Conservation (phyloP, 2,888 invertebrate species). For the Drosophila atripex region DNA sequence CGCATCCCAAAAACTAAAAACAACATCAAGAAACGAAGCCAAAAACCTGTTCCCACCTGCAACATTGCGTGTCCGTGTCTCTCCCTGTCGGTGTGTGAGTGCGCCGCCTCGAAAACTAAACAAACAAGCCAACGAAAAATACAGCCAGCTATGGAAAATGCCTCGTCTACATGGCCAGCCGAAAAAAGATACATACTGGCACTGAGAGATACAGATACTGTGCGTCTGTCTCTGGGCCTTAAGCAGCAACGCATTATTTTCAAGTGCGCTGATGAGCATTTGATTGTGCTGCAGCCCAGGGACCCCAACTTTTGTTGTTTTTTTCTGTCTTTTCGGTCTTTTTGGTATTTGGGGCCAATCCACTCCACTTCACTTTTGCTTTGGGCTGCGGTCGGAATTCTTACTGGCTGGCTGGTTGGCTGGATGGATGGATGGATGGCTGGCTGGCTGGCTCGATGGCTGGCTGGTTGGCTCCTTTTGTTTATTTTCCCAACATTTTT, state of each 20-base stretch:
- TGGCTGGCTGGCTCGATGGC: conserved; percentile 15
- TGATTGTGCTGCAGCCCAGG: conserved; percentile 69
- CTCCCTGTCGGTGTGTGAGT: conserved; percentile 34
- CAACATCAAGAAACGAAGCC: conserved; percentile 10
- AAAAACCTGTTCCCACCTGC: conserved; percentile 77
- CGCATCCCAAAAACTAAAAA: conserved; percentile 66
- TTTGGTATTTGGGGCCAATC: conserved; percentile 33
- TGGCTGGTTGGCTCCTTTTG: conserved; percentile 46
- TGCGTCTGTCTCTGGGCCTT: conserved; percentile 50
- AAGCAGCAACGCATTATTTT: conserved; percentile 70
- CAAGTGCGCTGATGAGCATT: conserved; percentile 80
- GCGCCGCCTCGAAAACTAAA: conserved; percentile 74
- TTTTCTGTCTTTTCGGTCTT: background rate
- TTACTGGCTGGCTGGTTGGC: conserved; percentile 21
- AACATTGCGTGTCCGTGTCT: conserved; percentile 52
- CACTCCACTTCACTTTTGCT: conserved; percentile 28
- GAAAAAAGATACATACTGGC: conserved; percentile 48
- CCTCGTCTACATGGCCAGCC: conserved; percentile 40
- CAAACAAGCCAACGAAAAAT: conserved; percentile 77
- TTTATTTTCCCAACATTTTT: conserved; percentile 76
- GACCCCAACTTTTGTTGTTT: conserved; percentile 13
- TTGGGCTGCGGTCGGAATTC: conserved; percentile 32
- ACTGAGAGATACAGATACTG: conserved; percentile 45
- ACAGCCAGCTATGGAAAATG: conserved; percentile 64
- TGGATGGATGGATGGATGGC: conserved; percentile 9